Base-by-base conservation (phyloP, 2,113 vertebrate species). In the Brevimyrus niger region DNA sequence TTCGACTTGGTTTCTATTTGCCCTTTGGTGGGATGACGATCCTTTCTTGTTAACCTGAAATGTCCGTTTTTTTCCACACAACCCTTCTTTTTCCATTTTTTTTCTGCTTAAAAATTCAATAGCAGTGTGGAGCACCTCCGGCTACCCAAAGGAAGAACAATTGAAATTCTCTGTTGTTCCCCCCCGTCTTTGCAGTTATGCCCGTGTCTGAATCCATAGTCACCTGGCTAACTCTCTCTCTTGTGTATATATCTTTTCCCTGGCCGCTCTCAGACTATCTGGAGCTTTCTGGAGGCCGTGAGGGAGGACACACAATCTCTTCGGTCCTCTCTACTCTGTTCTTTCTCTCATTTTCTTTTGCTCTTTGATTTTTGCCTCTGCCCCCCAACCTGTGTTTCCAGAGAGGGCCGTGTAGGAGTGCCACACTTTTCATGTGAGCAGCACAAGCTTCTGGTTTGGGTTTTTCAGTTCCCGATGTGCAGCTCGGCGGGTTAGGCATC, bases 111-210 rank as follows among this genome's bases (percentile, higher is more conserved):
- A 69, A 65, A 61, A 86, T 84, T 47, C 76, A 65, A 17, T 7
- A 46, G 44, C 23, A 69, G 61, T 31, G 44, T 42, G 42, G 27
- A 89, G n/a, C 4, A 23, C 88, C 48, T 84, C 76, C 15, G n/a
- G 73, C 19, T 88, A 65, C 76, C 88, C 31, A 31, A 31, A 83
- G 51, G 38, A 83, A 69, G 58, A 89, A 65, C 61, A 89, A 89
- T 65, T 86, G 51, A 89, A 31, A 86, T 86, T 48, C 88, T 65
- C 61, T 21, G 35, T 69, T 69, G 61, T 27, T 0, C 58, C 61
- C 51, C 53, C 61, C 61, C 61, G 1, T 69, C n/a, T 69, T 69
- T 4, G n/a, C 61, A 69, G n/a, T 65, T 65, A 27, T 27, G 23
- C n/a, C 10, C 9, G 23, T 27, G n/a, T 27, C 58, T 10, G 23